Evolutionary conservation across 2,797 vertebrate genomes (phyloP).

Genomic region (Falco novaeseelandiae): DNA sequence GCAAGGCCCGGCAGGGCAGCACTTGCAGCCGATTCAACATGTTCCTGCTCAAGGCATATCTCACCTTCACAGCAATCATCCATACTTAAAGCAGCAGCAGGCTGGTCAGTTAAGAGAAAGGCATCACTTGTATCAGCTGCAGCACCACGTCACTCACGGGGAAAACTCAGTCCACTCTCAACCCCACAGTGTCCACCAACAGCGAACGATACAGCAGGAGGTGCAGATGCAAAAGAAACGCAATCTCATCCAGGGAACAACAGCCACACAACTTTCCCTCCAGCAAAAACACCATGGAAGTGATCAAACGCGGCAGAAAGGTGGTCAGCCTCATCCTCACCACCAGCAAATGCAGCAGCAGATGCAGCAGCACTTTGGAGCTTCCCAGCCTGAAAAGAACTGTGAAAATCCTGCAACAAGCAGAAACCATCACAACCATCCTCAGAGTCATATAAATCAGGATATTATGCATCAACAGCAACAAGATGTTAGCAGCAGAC

Average conservation of each 20-base stretch:
- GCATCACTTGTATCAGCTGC: slow-evolving; percentile 93
- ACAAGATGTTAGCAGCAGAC: slow-evolving; percentile 77
- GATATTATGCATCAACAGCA: slow-evolving; percentile 85
- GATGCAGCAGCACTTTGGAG: slow-evolving; percentile 90
- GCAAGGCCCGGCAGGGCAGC: slow-evolving; percentile 83
- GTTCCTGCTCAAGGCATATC: slow-evolving; percentile 80
- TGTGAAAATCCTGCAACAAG: slow-evolving; percentile 87
- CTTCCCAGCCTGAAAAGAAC: slow-evolving; percentile 90
- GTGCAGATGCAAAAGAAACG: slow-evolving; percentile 94
- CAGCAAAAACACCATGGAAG: slow-evolving; percentile 91
- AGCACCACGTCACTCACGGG: slow-evolving; percentile 88
- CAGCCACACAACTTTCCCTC: slow-evolving; percentile 85
- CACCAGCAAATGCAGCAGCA: slow-evolving; percentile 94
- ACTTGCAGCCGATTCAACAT: slow-evolving; percentile 88
- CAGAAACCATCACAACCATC: slow-evolving; percentile 84
- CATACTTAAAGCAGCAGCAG: slow-evolving; percentile 86
- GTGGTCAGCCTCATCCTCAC: slow-evolving; percentile 87
- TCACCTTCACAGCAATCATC: slow-evolving; percentile 86
- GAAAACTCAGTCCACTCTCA: slow-evolving; percentile 84
- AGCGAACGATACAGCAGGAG: slow-evolving; percentile 90
- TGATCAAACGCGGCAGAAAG: slow-evolving; percentile 81
- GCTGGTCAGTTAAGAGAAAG: slow-evolving; percentile 87
- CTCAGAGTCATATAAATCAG: slow-evolving; percentile 84
- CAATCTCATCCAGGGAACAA: slow-evolving; percentile 85
- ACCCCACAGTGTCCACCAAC: slow-evolving; percentile 87